Base-by-base conservation (phyloP, 2,113 vertebrate species). In the Eptesicus fuscus region DNA sequence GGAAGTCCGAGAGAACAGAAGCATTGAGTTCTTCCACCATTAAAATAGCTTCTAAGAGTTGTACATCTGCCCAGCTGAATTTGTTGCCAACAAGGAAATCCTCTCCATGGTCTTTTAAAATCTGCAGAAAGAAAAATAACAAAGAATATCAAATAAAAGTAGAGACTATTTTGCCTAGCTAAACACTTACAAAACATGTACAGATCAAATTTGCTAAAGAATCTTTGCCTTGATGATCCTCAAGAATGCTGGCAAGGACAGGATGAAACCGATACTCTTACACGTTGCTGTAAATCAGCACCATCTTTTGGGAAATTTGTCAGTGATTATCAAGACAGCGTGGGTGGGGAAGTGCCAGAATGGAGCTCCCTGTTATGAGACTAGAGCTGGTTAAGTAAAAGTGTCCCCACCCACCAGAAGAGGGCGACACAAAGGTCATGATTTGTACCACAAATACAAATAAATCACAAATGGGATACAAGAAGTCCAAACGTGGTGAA, bases 61-160 rank as follows among this genome's bases (percentile, higher is more conserved):
- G 98, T 84, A 99, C 88, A 87, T 99, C 99, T 49, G 99, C 99
- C 98, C 97, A 98, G 80, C 98, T 99, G 56, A 99, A 84, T 83
- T 98, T 98, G 59, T 98, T 98, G 95, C 99, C 99, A 90, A 99
- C 99, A 69, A 99, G 99, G 97, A 98, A 99, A 94, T 98, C 97
- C 1, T 98, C 96, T 4, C 98, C 85, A 0, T 98, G 97, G 20
- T 98, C 97, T 94, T 96, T 96, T 74, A 99, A 98, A 37, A 97
- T 98, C 99, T 99, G 93, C 23, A 84, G 93, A 59, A 93, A 53
- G 92, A 8, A 7, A 96, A 87, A 2, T 9, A 76, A 25, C 22
- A 71, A 80, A 70, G 83, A 61, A 7, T 86, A 18, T 47, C 18
- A 49, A 70, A 71, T 76, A 56, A 61, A 80, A 94, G 9, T 61